Evolutionary conservation across 2,113 vertebrate genomes (phyloP).

Genomic region (Solea senegalensis): DNA sequence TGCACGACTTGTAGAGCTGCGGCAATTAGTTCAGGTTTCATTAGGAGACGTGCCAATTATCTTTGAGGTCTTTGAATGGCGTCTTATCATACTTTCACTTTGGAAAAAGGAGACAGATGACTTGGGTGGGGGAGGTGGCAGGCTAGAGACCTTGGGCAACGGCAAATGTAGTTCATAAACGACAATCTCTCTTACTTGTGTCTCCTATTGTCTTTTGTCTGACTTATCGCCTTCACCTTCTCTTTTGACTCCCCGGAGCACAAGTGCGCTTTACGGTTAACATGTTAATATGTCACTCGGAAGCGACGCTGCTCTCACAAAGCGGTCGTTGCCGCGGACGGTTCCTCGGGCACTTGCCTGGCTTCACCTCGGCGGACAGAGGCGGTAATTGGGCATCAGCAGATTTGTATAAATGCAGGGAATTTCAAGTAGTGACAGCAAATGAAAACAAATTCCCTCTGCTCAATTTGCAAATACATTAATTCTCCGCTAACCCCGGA

Average conservation of each 20-base stretch:
- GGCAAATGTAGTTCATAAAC: not conserved
- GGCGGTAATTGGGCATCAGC: not conserved
- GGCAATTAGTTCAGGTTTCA: too few species aligned
- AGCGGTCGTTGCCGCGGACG: not conserved
- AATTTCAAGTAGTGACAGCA: not conserved
- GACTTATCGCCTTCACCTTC: not conserved
- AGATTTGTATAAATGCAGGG: not conserved
- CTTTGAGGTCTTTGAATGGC: too few species aligned
- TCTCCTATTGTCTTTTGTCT: not conserved
- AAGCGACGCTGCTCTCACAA: not conserved
- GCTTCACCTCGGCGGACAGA: not conserved
- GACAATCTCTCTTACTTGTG: not conserved
- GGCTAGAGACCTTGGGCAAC: not conserved
- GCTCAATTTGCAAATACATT: not conserved
- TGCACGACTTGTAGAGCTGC: too few species aligned
- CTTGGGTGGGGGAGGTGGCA: not conserved
- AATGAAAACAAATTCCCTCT: not conserved
- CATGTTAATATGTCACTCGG: not conserved
- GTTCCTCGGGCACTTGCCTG: not conserved
- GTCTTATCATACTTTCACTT: too few species aligned
- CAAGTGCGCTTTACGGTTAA: not conserved
- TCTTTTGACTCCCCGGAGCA: not conserved
- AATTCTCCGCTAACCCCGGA: not conserved
- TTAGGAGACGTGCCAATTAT: too few species aligned
- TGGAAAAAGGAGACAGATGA: not conserved